Evolutionary conservation across 2,797 vertebrate genomes (phyloP).

Genomic region (Discoglossus pictus): DNA sequence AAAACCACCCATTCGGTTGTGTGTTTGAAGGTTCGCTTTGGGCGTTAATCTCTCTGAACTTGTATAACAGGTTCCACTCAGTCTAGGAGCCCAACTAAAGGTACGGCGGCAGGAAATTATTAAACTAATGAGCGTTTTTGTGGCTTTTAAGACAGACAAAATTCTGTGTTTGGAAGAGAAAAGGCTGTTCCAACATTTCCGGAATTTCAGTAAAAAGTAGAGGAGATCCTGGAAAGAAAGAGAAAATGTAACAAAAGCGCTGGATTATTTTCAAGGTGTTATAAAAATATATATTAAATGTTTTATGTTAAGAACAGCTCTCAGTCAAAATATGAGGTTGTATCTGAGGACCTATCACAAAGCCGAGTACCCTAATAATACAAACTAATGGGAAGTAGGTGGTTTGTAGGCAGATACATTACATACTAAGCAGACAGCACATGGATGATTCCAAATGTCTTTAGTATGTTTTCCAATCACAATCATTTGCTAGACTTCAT

Average conservation of each 20-base stretch:
- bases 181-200: slow-evolving; percentile 55
- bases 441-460: too few relatives aligned
- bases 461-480: too few relatives aligned
- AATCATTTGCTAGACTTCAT: too few relatives aligned
- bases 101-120: slow-evolving; percentile 67
- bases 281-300: too few relatives aligned
- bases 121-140: slow-evolving; percentile 71
- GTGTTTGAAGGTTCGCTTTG: slow-evolving; percentile 52
- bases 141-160: slow-evolving; percentile 67
- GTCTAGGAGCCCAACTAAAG: slow-evolving; percentile 68
- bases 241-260: slow-evolving; percentile 59
- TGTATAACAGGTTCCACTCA: slow-evolving; percentile 52
- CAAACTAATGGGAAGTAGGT: too few relatives aligned
- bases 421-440: too few relatives aligned
- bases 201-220: slow-evolving; percentile 69
- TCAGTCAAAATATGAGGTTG: too few relatives aligned
- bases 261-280: slow-evolving; percentile 56
- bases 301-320: too few relatives aligned
- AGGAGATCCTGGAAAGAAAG: slow-evolving; percentile 57
- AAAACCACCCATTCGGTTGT: slow-evolving; percentile 43
- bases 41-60: slow-evolving; percentile 53
- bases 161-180: slow-evolving; percentile 28
- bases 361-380: too few relatives aligned
- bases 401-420: too few relatives aligned
- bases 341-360: too few relatives aligned